A percentile compares a stretch with the other conserved stretches of the same genome.
These are phyloP conservation scores for Polydrusus tereticollis DNA, from an alignment of 2,888 invertebrate species.

Conservation along the genomic window DNA sequence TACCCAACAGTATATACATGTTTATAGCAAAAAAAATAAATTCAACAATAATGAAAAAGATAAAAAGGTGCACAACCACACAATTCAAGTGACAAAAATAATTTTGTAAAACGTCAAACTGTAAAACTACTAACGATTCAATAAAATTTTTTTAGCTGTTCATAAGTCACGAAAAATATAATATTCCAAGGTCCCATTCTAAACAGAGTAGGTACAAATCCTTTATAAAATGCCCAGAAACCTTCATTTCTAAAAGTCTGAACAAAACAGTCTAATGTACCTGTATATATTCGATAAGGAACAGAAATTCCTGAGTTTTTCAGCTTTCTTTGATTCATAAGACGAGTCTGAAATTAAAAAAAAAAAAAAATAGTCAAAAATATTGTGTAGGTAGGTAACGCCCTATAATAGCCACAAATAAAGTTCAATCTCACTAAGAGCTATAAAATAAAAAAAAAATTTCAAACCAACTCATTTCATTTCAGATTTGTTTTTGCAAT, in stretches of 20 bases:
- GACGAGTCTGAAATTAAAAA: slow-evolving; percentile 77
- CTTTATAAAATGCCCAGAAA: slow-evolving; percentile 89
- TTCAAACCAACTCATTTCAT: no score
- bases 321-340: slow-evolving; percentile 90
- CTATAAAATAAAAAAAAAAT: no score
- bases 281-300: slow-evolving; percentile 77
- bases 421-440: no score
- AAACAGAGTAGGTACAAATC: slow-evolving; percentile 95
- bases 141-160: slow-evolving; percentile 86
- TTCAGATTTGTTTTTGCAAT: no score
- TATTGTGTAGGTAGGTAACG: neutral
- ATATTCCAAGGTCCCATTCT: slow-evolving; percentile 98
- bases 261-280: slow-evolving; percentile 78
- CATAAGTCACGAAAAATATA: slow-evolving; percentile 94
- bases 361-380: neutral
- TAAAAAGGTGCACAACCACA: slow-evolving; percentile 36
- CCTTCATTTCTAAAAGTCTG: slow-evolving; percentile 92
- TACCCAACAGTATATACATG: slow-evolving; percentile 37
- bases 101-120: slow-evolving; percentile 24
- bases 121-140: slow-evolving; percentile 56
- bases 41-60: slow-evolving; percentile 35
- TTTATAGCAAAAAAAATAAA: slow-evolving; percentile 43
- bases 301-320: slow-evolving; percentile 69
- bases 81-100: slow-evolving; percentile 27
- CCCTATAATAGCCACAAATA: no score